Percentiles rank a stretch among this genome's conserved stretches.
phyloP scores from a whole-genome alignment of 2,888 invertebrate genomes.

The Drosophila longiperda region DNA sequence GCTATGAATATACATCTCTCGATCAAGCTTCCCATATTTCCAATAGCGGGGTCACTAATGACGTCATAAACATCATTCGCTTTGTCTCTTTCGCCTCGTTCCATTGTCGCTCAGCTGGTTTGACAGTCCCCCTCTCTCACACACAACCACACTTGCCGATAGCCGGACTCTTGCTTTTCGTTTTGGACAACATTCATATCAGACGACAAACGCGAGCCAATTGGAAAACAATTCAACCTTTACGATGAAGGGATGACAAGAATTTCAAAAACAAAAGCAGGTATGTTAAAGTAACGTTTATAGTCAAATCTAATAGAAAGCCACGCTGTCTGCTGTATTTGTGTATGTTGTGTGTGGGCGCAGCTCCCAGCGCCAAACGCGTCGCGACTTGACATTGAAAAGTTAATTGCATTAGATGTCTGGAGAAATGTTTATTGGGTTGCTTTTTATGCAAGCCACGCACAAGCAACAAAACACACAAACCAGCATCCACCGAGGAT shows the following conservation, averaged over 20 bases:
- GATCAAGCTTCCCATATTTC: constrained; percentile 42
- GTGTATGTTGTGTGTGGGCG: constrained; percentile 34
- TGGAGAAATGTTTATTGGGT: constrained; percentile 66
- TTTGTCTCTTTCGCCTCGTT: constrained; percentile 29
- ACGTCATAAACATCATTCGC: constrained; percentile 38
- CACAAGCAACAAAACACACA: constrained; percentile 52
- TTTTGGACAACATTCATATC: constrained; percentile 61
- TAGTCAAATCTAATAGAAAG: constrained; percentile 48
- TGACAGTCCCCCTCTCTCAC: constrained; percentile 43
- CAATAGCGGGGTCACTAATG: constrained; percentile 49
- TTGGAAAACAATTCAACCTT: constrained; percentile 44
- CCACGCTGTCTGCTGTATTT: constrained; percentile 43
- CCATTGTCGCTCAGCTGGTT: constrained; percentile 60
- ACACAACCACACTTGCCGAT: constrained; percentile 27
- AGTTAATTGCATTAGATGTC: constrained; percentile 57
- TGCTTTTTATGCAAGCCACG: constrained; percentile 68
- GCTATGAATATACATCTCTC: constrained; percentile 17
- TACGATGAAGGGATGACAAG: constrained; percentile 52
- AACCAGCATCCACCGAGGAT: background rate
- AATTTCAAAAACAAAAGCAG: constrained; percentile 32
- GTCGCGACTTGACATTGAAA: constrained; percentile 70
- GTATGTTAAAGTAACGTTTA: constrained; percentile 31
- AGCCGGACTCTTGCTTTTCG: constrained; percentile 47
- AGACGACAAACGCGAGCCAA: constrained; percentile 53
- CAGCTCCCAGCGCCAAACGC: constrained; percentile 25